Base-by-base conservation (phyloP, 2,113 vertebrate species). In the Hippocampus zosterae region DNA sequence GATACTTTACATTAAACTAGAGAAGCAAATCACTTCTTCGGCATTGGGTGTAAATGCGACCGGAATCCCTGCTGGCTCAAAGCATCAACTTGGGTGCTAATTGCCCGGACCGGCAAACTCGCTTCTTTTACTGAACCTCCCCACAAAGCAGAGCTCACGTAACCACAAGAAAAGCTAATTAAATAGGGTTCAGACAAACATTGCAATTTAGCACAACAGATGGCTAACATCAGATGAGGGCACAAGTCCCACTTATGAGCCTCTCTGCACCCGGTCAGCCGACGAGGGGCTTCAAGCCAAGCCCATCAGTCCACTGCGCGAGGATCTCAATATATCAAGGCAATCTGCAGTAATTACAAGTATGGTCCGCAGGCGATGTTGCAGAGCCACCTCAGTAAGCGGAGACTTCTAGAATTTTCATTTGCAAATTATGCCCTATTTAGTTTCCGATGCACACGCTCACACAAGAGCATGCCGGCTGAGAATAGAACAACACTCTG, bases 261-360 rank as follows among this genome's bases (percentile, higher is more conserved):
- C 23, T 3, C 56, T 19, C 52, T 61, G 0, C 73, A 72, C 74
- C 69, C n/a, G 40, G 42, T 53, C 40, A 69, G 55, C 42, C 3
- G 0, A 67, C 16, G 25, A 21, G 65, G 48, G 15, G 40, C 57
- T 82, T 25, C 63, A 29, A 0, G 8, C 70, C 68, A 61, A 65
- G 25, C 68, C 15, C 42, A 42, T 80, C 69, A 2, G 46, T 42
- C 27, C 69, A 27, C 59, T 10, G 13, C 59, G 67, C 10, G 23
- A 75, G 52, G 59, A 59, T 44, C 37, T 66, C 67, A 73, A 68
- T 74, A 61, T 73, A 69, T 79, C 56, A 74, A 81, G 16, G 53
- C 68, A 71, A 76, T 82, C 69, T 72, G 21, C 63, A 65, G 71
- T 80, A 72, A 84, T 82, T 77, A 72, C 67, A 70, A 70, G 56